These are phyloP conservation scores for Phortica variegata DNA, from an alignment of 1,140 invertebrate species.

Conservation along the genomic window DNA sequence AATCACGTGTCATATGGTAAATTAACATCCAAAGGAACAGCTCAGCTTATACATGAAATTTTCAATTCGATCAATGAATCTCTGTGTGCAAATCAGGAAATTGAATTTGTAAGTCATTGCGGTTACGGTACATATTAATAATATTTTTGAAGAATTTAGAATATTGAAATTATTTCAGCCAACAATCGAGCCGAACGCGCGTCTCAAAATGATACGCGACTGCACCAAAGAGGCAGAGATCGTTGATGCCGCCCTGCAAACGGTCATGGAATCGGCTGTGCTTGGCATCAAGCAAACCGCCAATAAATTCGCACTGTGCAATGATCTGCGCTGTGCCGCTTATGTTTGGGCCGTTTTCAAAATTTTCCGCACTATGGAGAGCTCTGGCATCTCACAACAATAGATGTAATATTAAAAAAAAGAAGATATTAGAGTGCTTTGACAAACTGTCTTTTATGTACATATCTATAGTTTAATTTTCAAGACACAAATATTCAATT, in stretches of 20 bases:
- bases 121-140: not conserved
- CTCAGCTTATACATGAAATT: conserved; percentile 29
- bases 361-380: conserved; percentile 78
- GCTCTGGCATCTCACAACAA: conserved; percentile 63
- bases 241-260: conserved; percentile 79
- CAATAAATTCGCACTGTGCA: conserved; percentile 71
- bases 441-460: too few species aligned
- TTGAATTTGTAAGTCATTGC: conserved; percentile 11
- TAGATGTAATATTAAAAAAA: conserved; percentile 2
- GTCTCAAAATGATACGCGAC: conserved; percentile 59
- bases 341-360: conserved; percentile 82
- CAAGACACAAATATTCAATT: too few species aligned
- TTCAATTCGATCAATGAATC: conserved; percentile 44
- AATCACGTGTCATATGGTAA: conserved; percentile 88
- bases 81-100: not conserved
- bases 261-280: conserved; percentile 74
- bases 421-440: too few species aligned
- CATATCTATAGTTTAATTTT: too few species aligned
- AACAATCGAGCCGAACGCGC: conserved; percentile 66
- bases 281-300: conserved; percentile 70
- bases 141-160: not conserved
- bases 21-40: conserved; percentile 65
- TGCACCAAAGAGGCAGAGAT: conserved; percentile 76
- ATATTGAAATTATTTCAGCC: conserved; percentile 18
- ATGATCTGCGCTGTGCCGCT: conserved; percentile 80